Conservation (phyloP, 2,797 vertebrate species). For the Hemitrygon akajei region DNA sequence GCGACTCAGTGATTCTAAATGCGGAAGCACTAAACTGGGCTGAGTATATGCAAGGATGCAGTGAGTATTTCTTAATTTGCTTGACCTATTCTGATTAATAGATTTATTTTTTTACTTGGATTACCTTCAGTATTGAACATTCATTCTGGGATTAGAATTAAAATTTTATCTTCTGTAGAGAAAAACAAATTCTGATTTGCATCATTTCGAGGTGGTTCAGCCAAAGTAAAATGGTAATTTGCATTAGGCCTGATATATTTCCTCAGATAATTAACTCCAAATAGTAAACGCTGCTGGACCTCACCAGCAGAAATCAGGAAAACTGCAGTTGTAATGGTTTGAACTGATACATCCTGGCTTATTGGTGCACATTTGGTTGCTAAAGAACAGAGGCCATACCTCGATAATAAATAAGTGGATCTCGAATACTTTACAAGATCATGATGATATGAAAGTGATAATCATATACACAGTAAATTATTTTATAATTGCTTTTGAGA, state of each 20-base stretch:
- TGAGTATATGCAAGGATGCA: constrained; percentile 35
- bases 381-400: neutral
- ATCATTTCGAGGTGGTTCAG: constrained; percentile 48
- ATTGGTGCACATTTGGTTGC: neutral
- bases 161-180: no score
- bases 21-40: constrained; percentile 27
- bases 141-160: no score
- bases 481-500: neutral
- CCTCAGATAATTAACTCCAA: neutral
- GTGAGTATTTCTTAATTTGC: neutral
- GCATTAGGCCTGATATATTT: neutral
- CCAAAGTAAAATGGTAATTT: neutral
- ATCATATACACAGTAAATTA: neutral
- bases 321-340: neutral
- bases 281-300: neutral
- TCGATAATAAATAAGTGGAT: neutral
- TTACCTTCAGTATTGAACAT: neutral
- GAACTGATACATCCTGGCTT: no score
- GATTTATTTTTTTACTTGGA: neutral
- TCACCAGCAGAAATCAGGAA: neutral
- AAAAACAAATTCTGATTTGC: constrained; percentile 40
- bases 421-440: neutral
- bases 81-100: neutral
- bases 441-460: neutral
- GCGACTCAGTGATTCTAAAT: constrained; percentile 27